These are phyloP conservation scores for Scaptomyza cyrtandrae DNA, from an alignment of 2,888 invertebrate genomes.

Conservation along the genomic window DNA sequence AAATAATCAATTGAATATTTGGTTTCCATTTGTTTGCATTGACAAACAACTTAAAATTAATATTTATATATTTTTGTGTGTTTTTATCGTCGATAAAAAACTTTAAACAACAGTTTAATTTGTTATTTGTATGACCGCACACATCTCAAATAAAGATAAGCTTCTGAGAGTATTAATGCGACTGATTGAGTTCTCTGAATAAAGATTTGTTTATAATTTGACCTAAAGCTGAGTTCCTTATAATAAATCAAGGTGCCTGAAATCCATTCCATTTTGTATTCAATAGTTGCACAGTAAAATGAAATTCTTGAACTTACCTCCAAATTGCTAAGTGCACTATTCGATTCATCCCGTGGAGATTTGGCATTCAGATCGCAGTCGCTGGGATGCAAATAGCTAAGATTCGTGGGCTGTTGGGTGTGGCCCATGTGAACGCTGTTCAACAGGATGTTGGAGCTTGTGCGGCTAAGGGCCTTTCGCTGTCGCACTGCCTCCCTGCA, in stretches of 20 bases:
- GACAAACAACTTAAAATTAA: not conserved
- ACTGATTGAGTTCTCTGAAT: not conserved
- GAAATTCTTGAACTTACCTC: constrained; percentile 77
- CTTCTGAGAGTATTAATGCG: not conserved
- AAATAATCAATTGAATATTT: not conserved
- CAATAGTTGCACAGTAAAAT: not conserved
- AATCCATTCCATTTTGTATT: not conserved
- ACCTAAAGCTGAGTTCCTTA: not conserved
- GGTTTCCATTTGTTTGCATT: not conserved
- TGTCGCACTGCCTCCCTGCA: constrained; percentile 91
- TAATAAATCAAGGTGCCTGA: too few species aligned
- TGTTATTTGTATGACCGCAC: too few species aligned
- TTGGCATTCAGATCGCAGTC: constrained; percentile 86
- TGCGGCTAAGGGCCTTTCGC: constrained; percentile 91
- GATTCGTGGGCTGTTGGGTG: constrained; percentile 89
- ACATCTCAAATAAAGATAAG: too few species aligned
- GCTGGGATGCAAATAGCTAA: constrained; percentile 87
- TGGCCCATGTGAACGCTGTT: constrained; percentile 94
- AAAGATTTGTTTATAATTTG: not conserved
- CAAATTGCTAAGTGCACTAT: constrained; percentile 85
- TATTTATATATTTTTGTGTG: not conserved
- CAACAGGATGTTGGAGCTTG: constrained; percentile 93
- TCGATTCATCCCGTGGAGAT: constrained; percentile 83
- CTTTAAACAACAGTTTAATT: not conserved
- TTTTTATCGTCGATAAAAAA: too few species aligned